Percentiles rank a stretch among this genome's conserved stretches.
phyloP scores from a whole-genome alignment of 2,888 invertebrate species.

The Caenorhabditis sp. region DNA sequence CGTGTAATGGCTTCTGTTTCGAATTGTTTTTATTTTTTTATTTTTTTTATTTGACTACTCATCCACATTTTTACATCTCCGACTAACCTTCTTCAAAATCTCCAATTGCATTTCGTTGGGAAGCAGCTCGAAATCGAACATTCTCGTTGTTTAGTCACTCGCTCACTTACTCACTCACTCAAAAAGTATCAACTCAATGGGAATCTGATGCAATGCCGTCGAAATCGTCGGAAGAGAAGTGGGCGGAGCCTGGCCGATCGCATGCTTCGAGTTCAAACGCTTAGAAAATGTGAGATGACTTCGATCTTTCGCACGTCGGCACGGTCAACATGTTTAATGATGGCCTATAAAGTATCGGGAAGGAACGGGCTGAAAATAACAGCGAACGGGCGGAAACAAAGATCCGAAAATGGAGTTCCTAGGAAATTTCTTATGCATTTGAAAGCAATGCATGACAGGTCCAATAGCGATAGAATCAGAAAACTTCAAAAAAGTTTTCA shows the following conservation, averaged over 20 bases:
- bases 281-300: constrained; percentile 12
- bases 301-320: not conserved
- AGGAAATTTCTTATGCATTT: too few relatives aligned
- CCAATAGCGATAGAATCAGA: too few relatives aligned
- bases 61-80: not conserved
- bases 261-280: constrained; percentile 48
- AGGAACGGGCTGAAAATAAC: not conserved
- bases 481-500: too few relatives aligned
- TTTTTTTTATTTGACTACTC: too few relatives aligned
- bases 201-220: not conserved
- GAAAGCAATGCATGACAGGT: too few relatives aligned
- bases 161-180: too few relatives aligned
- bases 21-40: too few relatives aligned
- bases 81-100: constrained; percentile 36
- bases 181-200: not conserved
- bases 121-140: constrained; percentile 38
- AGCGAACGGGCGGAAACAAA: too few relatives aligned
- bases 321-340: constrained; percentile 33
- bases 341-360: constrained; percentile 17
- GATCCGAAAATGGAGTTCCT: constrained; percentile 9
- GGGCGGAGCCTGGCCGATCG: constrained; percentile 12
- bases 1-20: too few relatives aligned
- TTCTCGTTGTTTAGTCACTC: not conserved
- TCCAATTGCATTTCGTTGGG: constrained; percentile 48
- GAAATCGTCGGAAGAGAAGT: constrained; percentile 1